phyloP scores from a whole-genome alignment of 2,113 vertebrate genomes.

The Oreotragus oreotragus region DNA sequence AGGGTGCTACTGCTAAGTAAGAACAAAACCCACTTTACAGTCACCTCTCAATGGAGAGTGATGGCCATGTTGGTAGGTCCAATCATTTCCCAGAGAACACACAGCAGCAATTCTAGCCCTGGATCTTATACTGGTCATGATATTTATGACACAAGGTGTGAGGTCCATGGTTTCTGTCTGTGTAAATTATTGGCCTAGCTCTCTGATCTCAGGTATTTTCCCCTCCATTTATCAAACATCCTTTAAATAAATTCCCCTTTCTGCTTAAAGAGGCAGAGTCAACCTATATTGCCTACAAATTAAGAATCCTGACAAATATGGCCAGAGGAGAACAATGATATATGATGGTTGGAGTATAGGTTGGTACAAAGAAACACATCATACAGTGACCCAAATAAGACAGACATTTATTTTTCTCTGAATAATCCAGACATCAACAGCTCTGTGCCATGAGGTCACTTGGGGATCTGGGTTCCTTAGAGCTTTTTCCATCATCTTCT shows the following conservation, averaged over 20 bases:
- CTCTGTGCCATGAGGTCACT: not conserved
- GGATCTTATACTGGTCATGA: not conserved
- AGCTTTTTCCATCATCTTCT: not conserved
- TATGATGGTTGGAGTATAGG: not conserved
- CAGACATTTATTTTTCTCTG: not conserved
- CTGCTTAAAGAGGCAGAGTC: not conserved
- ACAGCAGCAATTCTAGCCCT: not conserved
- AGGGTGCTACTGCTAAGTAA: not conserved
- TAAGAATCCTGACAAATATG: not conserved
- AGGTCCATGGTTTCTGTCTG: not conserved
- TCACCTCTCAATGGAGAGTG: not conserved
- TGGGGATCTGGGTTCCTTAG: not conserved
- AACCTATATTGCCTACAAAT: not conserved
- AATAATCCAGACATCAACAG: not conserved
- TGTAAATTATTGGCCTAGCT: not conserved
- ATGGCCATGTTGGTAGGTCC: fast-evolving
- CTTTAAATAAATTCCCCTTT: not conserved
- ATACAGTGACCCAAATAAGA: not conserved
- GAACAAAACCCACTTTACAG: not conserved
- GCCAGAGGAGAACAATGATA: not conserved
- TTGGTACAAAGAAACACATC: not conserved
- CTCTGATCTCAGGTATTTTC: not conserved
- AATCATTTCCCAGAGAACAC: not conserved
- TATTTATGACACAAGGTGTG: not conserved
- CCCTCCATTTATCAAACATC: not conserved